Base-by-base conservation (phyloP, 2,888 invertebrate genomes). In the Diaperis boleti region DNA sequence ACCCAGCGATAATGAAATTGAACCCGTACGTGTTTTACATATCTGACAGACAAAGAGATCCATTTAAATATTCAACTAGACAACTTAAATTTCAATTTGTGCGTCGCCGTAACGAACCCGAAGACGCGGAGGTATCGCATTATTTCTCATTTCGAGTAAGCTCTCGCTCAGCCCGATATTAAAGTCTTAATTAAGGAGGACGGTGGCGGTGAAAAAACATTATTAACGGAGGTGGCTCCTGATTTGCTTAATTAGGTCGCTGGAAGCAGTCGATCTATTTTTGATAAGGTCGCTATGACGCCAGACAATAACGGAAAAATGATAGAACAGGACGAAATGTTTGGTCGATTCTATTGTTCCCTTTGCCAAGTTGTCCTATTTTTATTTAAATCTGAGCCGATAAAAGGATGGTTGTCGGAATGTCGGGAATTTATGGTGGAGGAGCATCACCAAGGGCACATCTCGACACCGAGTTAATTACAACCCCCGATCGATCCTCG, bases 181-280 rank as follows among this genome's bases (percentile, higher is more conserved):
- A 50, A 50, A 50, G 22, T 13, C 22, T 45, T 45, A 57, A 57
- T 47, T 18, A 57, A n/a, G n/a, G n/a, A n/a, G 33, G 35, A 10
- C 18, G 29, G 11, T n/a, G 20, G 8, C 26, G 45, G 17, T n/a
- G 33, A 6, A 29, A 57, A 57, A 57, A 57, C 35, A 55, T 55
- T 42, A 57, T 57, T 57, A 56, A 56, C 56, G 44, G 29, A 26
- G 6, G 33, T 10, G 11, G 8, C 39, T 7, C 33, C 17, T 33
- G 52, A 52, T 52, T 14, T 4, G 33, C 18, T 57, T 57, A 45
- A 57, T 57, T 26, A 45, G 15, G 29, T 42, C 31, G 11, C 31
- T 55, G 31, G 55, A 33, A 44, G 33, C 44, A n/a, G n/a, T n/a
- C n/a, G n/a, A 47, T 42, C 54, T 57, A 57, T 57, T 57, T 47